A percentile compares a stretch with the other conserved stretches of the same genome.
Conservation (phyloP, 1,140 invertebrate genomes). For the Cotesia vestalis region DNA sequence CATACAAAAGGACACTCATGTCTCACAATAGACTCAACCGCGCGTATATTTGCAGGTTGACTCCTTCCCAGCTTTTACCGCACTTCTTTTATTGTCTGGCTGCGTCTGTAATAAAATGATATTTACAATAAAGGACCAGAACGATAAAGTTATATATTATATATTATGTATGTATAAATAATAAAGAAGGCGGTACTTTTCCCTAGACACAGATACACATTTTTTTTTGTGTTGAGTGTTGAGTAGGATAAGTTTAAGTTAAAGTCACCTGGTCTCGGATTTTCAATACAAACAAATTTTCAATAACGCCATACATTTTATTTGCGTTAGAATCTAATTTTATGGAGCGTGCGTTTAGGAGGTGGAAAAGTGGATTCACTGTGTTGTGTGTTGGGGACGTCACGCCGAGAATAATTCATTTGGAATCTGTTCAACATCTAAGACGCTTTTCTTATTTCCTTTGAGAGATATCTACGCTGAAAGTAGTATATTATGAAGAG, state of each 20-base stretch:
- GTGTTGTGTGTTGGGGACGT: conserved; percentile 17
- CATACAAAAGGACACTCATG: conserved; percentile 39
- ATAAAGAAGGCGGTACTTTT: conserved; percentile 25
- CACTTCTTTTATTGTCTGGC: conserved; percentile 27
- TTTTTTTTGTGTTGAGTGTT: no score
- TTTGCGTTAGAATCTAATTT: conserved; percentile 33
- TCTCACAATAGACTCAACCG: conserved; percentile 48
- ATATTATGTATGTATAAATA: conserved; percentile 6
- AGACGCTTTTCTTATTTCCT: neutral
- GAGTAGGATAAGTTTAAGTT: neutral
- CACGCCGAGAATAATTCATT: conserved; percentile 28
- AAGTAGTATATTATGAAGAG: neutral
- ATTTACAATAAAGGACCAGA: conserved; percentile 29
- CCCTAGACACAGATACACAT: no score
- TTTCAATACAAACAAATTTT: conserved; percentile 39
- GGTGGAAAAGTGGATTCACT: neutral
- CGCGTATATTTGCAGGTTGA: conserved; percentile 63
- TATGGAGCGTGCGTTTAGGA: conserved; percentile 18
- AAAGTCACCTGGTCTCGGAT: conserved; percentile 31
- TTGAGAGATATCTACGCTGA: neutral
- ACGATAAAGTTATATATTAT: conserved; percentile 15
- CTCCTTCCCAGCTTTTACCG: conserved; percentile 39
- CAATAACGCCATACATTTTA: conserved; percentile 20
- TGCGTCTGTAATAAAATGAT: neutral
- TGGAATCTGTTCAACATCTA: neutral